Percentiles rank a stretch among this genome's conserved stretches.
These are phyloP conservation scores for Hyperoplus immaculatus DNA, from an alignment of 2,797 vertebrate genomes.

Conservation along the genomic window DNA sequence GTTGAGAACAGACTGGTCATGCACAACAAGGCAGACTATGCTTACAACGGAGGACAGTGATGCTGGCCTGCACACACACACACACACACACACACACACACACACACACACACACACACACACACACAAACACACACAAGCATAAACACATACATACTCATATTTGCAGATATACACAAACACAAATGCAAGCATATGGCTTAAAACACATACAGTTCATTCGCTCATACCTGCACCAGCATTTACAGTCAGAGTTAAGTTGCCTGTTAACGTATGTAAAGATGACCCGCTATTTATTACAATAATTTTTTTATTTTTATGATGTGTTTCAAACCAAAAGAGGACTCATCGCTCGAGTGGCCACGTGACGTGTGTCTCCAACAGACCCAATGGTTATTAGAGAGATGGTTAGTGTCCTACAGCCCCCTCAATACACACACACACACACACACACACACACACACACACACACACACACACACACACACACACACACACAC, in stretches of 20 bases:
- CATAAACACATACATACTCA: conserved; percentile 18
- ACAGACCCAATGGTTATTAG: conserved; percentile 45
- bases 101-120: conserved; percentile 23
- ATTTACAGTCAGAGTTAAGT: conserved; percentile 7
- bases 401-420: conserved; percentile 53
- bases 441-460: conserved; percentile 18
- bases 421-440: conserved; percentile 44
- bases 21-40: conserved; percentile 97
- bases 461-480: conserved; percentile 28
- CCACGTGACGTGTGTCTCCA: conserved; percentile 40
- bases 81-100: background rate
- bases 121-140: conserved; percentile 12
- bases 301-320: conserved; percentile 27
- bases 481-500: conserved; percentile 23
- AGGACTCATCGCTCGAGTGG: conserved; percentile 31
- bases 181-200: conserved; percentile 29
- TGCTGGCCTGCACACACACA: conserved; percentile 36
- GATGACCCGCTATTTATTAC: background rate
- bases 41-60: conserved; percentile 91
- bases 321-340: conserved; percentile 26
- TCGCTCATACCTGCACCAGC: conserved; percentile 12
- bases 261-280: conserved; percentile 20
- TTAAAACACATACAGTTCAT: conserved; percentile 11
- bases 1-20: conserved; percentile 95
- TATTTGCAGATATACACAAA: conserved; percentile 12